Evolutionary conservation across 2,797 vertebrate species (phyloP), one percentile per base, ranked within the genome.

Genomic region (Petrocephalus schoutedeni): DNA sequence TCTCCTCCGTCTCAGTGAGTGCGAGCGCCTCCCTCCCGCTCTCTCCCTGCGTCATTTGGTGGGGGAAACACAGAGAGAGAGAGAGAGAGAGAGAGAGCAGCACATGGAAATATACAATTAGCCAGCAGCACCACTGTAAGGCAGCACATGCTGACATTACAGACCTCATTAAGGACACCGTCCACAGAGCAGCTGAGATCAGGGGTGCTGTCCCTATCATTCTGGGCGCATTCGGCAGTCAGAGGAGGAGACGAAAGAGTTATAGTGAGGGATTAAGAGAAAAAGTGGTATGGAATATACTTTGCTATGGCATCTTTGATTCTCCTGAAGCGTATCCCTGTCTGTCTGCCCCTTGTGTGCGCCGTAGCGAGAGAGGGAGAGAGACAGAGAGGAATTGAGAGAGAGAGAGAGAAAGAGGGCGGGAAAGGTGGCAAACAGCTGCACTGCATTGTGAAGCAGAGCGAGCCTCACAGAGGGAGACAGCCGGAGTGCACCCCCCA

Each of bases 381-480:
- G 89, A 80, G 64, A 57, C 84, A 88, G 83, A 88, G 59, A 61
- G 84, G 41, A 45, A 45, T 4, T 64, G 86, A 86, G 87, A 84
- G 88, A 64, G 87, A 67, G 36, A 88, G 87, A 64, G 58, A 53
- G 64, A n/a, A 80, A 45, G 56, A 53, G 58, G 74, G 87, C 67
- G 83, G 87, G 90, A 89, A 88, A 71, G 85, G 57, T 85, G 92
- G 91, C 92, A 93, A 94, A 94, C 92, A 92, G 93, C 94, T 95
- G 95, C 94, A 93, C 93, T 93, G 92, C 93, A 94, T 95, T 94
- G 95, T 94, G 90, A 93, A 92, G 91, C 92, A 91, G 92, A 92
- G 88, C 57, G 90, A 91, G 92, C 91, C 92, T 92, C 89, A 91
- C 92, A 95, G 92, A 93, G 93, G 92, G 92, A 94, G 93, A 93